Base-by-base conservation (phyloP, 2,888 invertebrate species). In the Thecocarcelia acutangulata region DNA sequence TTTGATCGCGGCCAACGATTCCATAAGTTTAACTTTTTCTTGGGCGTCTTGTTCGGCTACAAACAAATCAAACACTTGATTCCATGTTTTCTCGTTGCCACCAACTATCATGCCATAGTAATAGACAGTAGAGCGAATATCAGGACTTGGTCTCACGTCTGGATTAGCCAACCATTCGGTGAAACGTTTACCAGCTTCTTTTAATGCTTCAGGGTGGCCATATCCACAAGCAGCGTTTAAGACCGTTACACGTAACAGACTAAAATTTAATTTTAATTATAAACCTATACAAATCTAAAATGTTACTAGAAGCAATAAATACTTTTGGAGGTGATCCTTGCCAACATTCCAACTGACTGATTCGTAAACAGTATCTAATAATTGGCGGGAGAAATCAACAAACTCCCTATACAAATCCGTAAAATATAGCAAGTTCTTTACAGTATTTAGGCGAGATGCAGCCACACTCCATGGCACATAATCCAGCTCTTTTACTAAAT, bases 391-490 rank as follows among this genome's bases (percentile, higher is more conserved):
- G 86, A 94, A 95, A 85, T 91, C 91, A 93, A 95, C 90, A 77
- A 92, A 93, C 86, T 88, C 84, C 1, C 91, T 88, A 84, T 93
- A 92, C 0, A 92, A 91, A 63, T 90, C 85, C 0, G 95, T 93
- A 48, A 92, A 92, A 4, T 91, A 89, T 1, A 96, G 90, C 40
- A 93, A 91, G 24, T 89, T 91, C 17, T 92, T 91, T 2, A 96
- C 89, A 1, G 86, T 83, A 0, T 84, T 84, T 61, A 95, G 90
- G 69, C 93, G 91, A 0, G 91, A 87, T 0, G 92, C 87, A 0
- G 94, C 95, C 0, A 95, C 94, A 50, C 91, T 91, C 97, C 97
- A 98, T 0, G 97, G 96, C 0, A 95, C 93, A 86, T 93, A 94
- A 64, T 94, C 93, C 2, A 86, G 86, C 89, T 97, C 97, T 1